Evolutionary conservation across 2,797 vertebrate species (phyloP).

Genomic region (Hippocampus kuda): DNA sequence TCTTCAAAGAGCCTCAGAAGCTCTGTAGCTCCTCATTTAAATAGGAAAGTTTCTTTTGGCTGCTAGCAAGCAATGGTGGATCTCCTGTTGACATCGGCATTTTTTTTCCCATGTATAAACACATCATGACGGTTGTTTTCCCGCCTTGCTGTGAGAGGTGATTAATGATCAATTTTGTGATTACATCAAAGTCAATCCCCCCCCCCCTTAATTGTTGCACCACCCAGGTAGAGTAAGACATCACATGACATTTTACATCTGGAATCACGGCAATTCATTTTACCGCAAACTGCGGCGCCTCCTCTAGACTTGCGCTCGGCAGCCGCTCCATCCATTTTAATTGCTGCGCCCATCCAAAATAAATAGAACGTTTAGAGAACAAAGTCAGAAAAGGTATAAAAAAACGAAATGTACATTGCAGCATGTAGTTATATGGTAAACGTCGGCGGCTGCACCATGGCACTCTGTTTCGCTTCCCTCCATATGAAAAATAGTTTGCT

Average conservation of each 20-base stretch:
- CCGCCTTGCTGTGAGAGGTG: slow-evolving; percentile 53
- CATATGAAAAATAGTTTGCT: slow-evolving; percentile 99
- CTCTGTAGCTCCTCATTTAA: slow-evolving; percentile 70
- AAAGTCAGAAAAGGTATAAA: slow-evolving; percentile 61
- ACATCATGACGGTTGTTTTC: slow-evolving; percentile 57
- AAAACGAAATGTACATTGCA: slow-evolving; percentile 76
- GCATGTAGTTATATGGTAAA: slow-evolving; percentile 77
- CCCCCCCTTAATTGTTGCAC: not conserved
- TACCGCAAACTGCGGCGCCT: slow-evolving; percentile 16
- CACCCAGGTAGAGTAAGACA: not conserved
- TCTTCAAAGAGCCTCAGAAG: slow-evolving; percentile 68
- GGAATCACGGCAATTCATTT: slow-evolving; percentile 39
- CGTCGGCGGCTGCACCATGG: slow-evolving; percentile 89
- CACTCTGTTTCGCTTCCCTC: slow-evolving; percentile 90
- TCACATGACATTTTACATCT: slow-evolving; percentile 6
- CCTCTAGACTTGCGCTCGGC: slow-evolving; percentile 12
- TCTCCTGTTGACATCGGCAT: slow-evolving; percentile 71
- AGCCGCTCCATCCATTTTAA: slow-evolving; percentile 44
- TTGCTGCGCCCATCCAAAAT: slow-evolving; percentile 42
- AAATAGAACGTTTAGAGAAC: slow-evolving; percentile 60
- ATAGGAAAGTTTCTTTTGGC: slow-evolving; percentile 67
- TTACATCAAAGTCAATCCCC: slow-evolving; percentile 55
- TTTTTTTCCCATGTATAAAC: slow-evolving; percentile 41
- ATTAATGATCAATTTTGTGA: slow-evolving; percentile 68
- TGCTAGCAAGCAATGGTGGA: slow-evolving; percentile 41